A percentile compares a stretch with the other conserved stretches of the same genome.
phyloP scores from a whole-genome alignment of 2,888 invertebrate species.

The Cheilosia grossa region DNA sequence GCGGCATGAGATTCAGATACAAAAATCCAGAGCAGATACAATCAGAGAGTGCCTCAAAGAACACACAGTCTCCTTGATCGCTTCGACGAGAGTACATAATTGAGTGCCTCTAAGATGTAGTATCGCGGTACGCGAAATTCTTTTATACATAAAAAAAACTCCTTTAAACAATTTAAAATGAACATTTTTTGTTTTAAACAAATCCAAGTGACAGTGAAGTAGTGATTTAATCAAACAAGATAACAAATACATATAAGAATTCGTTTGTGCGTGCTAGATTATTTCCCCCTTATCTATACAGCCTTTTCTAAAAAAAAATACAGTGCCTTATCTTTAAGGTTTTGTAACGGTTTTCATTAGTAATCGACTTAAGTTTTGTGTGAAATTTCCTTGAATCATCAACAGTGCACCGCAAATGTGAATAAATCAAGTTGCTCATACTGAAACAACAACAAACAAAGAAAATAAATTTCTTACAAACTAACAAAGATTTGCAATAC shows the following conservation, averaged over 20 bases:
- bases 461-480: neutral
- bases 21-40: conserved; percentile 60
- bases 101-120: conserved; percentile 53
- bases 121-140: conserved; percentile 57
- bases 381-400: conserved; percentile 21
- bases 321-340: conserved; percentile 43
- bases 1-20: conserved; percentile 49
- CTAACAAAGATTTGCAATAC: neutral
- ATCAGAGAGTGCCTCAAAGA: conserved; percentile 66
- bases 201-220: conserved; percentile 53
- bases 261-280: conserved; percentile 10
- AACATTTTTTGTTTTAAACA: conserved; percentile 11
- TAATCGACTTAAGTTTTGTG: conserved; percentile 31
- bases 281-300: conserved; percentile 37
- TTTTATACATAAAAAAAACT: conserved; percentile 1
- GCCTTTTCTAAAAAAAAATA: conserved; percentile 4
- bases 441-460: conserved; percentile 4
- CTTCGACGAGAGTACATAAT: conserved; percentile 47
- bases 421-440: conserved; percentile 14
- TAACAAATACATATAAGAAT: conserved; percentile 22
- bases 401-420: conserved; percentile 4
- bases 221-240: conserved; percentile 17
- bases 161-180: conserved; percentile 19
- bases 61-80: conserved; percentile 68
- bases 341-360: conserved; percentile 45